Conservation (phyloP, 2,113 vertebrate species). For the Perognathus longimembris region DNA sequence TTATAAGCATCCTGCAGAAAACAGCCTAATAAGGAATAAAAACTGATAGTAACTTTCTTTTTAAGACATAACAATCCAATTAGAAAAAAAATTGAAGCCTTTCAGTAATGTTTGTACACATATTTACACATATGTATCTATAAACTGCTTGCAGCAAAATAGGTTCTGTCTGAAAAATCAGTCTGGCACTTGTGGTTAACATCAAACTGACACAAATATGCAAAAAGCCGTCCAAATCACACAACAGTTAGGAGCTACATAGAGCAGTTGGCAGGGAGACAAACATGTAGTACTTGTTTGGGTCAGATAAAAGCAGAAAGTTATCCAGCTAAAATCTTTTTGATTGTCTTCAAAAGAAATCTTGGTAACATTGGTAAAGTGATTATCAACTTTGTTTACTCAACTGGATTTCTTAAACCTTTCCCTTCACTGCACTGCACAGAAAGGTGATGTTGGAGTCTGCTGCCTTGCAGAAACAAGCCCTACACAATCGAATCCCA, state of each 20-base stretch:
- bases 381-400: conserved; percentile 73
- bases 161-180: conserved; percentile 88
- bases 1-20: conserved; percentile 79
- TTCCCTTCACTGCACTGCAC: conserved; percentile 66
- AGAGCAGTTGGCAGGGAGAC: conserved; percentile 85
- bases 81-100: conserved; percentile 68
- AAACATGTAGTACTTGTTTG: conserved; percentile 85
- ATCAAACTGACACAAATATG: conserved; percentile 89
- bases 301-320: conserved; percentile 89
- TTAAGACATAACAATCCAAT: conserved; percentile 80
- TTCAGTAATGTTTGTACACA: conserved; percentile 77
- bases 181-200: conserved; percentile 90
- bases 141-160: conserved; percentile 82
- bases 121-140: conserved; percentile 80
- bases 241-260: conserved; percentile 87
- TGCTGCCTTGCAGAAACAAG: conserved; percentile 73
- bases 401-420: conserved; percentile 78
- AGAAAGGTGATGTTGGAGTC: conserved; percentile 74
- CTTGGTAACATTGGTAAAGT: conserved; percentile 83
- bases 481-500: conserved; percentile 96
- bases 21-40: conserved; percentile 77
- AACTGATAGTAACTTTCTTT: conserved; percentile 79
- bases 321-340: conserved; percentile 88
- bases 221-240: conserved; percentile 90
- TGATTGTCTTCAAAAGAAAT: conserved; percentile 95